Base-by-base conservation (phyloP, 2,888 invertebrate species). In the Tetropium fuscum region DNA sequence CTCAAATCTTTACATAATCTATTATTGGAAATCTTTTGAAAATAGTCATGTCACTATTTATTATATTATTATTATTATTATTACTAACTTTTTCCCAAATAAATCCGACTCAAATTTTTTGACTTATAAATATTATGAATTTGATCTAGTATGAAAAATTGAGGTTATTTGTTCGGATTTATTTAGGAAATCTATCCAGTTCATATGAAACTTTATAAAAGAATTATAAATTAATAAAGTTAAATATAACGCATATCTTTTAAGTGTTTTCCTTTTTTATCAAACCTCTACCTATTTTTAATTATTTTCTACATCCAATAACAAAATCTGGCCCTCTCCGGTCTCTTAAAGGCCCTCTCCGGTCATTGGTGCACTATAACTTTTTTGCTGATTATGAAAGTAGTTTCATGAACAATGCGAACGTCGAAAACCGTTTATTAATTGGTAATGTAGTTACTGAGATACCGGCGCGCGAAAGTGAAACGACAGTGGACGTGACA, bases 211-310 rank as follows among this genome's bases (percentile, higher is more conserved):
- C 80, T 81, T 81, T 82, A 81, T 81, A 81, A 82, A 81, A 81
- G 80, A 81, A 81, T 81, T 81, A 81, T 81, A 82, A 81, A 80
- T 80, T 79, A 80, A 81, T 82, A 82, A 82, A 82, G 81, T 82
- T 82, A 80, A 82, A 80, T 81, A 81, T 81, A 82, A 81, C 80
- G 79, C 79, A 80, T 54, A 45, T 55, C 60, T 60, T 60, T 54
- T 55, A 60, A 54, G 44, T 20, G 44, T 51, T 53, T 54, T 49
- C 30, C 51, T 51, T 51, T 27, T 51, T 51, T 49, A 15, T 36
- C 25, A 1, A 18, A 22, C 41, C 41, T 4, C 5, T 22, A 5
- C 41, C 34, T 7, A 7, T n/a, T n/a, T n/a, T n/a, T n/a, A n/a
- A n/a, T n/a, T n/a, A n/a, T n/a, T n/a, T n/a, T n/a, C n/a, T n/a